phyloP scores from a whole-genome alignment of 2,888 invertebrate species.

The Strigamia crassipes region DNA sequence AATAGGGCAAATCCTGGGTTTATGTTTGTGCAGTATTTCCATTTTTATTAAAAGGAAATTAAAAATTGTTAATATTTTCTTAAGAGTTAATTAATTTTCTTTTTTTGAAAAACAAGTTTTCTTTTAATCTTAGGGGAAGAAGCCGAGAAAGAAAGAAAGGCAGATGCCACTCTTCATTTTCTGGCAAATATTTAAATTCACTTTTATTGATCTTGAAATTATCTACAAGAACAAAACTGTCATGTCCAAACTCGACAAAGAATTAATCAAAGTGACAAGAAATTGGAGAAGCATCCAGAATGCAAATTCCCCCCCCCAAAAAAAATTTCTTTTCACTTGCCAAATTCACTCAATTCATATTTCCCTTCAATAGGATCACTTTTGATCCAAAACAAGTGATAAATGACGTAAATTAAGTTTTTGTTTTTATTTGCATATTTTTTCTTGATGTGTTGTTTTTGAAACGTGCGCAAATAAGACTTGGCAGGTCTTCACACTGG shows the following conservation, averaged over 20 bases:
- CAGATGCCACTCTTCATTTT: neutral
- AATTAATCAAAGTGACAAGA: conserved; percentile 2
- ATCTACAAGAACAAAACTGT: conserved; percentile 10
- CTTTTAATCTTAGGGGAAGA: neutral
- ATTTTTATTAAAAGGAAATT: too few species aligned
- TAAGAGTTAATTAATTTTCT: neutral
- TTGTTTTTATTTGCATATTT: neutral
- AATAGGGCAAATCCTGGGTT: too few species aligned
- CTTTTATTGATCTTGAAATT: neutral
- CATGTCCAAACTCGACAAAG: conserved; percentile 10
- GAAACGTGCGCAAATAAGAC: neutral
- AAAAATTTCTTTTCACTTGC: too few species aligned
- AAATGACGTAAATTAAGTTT: neutral
- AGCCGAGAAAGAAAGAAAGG: neutral
- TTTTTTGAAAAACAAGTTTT: neutral
- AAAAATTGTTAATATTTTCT: too few species aligned
- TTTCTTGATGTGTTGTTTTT: neutral
- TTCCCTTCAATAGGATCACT: neutral
- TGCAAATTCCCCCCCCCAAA: neutral
- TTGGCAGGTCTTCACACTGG: neutral
- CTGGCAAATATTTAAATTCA: neutral
- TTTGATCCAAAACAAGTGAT: conserved; percentile 10
- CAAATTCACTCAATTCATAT: neutral
- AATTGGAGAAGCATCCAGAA: conserved; percentile 4
- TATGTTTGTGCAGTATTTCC: too few species aligned